Percentiles rank a stretch among this genome's conserved stretches.
Evolutionary conservation across 2,797 vertebrate species (phyloP).

Genomic region (Coccyzus lansbergi): DNA sequence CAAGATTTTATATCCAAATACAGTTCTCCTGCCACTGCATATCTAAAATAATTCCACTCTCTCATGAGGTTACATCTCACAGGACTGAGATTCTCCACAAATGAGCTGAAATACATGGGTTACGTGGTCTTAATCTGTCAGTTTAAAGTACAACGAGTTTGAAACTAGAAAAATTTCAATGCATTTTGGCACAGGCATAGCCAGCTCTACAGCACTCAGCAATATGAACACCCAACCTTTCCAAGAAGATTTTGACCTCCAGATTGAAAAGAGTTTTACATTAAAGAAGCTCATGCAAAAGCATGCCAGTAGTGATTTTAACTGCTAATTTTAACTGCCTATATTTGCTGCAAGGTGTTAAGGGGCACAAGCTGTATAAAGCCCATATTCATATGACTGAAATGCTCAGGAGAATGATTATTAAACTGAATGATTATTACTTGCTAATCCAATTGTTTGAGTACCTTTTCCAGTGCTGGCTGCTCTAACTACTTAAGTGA

Average conservation of each 20-base stretch:
- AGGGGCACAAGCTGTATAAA: not conserved
- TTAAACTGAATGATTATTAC: not conserved
- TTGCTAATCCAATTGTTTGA: not conserved
- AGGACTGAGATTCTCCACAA: not conserved
- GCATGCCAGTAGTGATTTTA: not conserved
- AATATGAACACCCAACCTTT: not conserved
- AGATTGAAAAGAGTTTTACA: not conserved
- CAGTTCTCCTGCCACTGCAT: not conserved
- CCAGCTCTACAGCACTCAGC: not conserved
- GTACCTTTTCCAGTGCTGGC: not conserved
- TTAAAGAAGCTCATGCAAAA: not conserved
- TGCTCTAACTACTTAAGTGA: not conserved
- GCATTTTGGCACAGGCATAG: not conserved
- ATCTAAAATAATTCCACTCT: not conserved
- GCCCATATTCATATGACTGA: not conserved
- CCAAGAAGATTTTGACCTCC: not conserved
- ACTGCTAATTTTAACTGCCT: not conserved
- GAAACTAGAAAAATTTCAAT: not conserved
- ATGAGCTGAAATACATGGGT: not conserved
- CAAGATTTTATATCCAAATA: not conserved
- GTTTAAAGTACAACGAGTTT: not conserved
- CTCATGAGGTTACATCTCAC: not conserved
- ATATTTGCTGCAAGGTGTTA: not conserved
- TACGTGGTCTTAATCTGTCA: not conserved
- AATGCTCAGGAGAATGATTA: not conserved